Conservation (phyloP, 1,140 invertebrate genomes). For the Ostrea denselamellosa region DNA sequence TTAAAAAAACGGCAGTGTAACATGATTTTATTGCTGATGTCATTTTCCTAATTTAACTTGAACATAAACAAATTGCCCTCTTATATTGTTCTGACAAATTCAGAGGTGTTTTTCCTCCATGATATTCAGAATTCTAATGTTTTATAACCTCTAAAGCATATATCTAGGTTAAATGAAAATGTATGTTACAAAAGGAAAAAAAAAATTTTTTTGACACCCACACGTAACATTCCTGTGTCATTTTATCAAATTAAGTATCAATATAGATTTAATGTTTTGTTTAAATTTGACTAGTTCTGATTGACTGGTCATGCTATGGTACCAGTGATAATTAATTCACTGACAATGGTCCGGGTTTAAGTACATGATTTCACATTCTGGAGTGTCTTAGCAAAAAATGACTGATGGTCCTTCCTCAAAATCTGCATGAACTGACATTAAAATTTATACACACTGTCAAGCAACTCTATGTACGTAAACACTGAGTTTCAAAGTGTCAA, state of each 20-base stretch:
- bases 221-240: not conserved
- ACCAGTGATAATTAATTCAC: not conserved
- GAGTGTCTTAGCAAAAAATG: not conserved
- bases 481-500: slow-evolving; percentile 7
- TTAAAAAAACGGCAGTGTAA: not conserved
- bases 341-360: not conserved
- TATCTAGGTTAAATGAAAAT: not conserved
- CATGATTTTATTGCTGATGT: not conserved
- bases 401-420: not conserved
- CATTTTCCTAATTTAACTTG: not conserved
- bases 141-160: not conserved
- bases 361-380: not conserved
- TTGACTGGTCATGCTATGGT: too few relatives aligned
- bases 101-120: too few relatives aligned
- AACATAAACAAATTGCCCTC: not conserved
- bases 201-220: not conserved
- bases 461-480: not conserved
- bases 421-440: not conserved
- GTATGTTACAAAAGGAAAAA: not conserved
- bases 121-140: not conserved
- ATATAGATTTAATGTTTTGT: not conserved
- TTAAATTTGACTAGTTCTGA: not conserved
- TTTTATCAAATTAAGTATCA: not conserved
- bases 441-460: not conserved
- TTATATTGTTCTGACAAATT: not conserved